A percentile compares a stretch with the other conserved stretches of the same genome.
These are phyloP conservation scores for Sakesphorus luctuosus DNA, from an alignment of 2,113 vertebrate genomes.

Conservation along the genomic window DNA sequence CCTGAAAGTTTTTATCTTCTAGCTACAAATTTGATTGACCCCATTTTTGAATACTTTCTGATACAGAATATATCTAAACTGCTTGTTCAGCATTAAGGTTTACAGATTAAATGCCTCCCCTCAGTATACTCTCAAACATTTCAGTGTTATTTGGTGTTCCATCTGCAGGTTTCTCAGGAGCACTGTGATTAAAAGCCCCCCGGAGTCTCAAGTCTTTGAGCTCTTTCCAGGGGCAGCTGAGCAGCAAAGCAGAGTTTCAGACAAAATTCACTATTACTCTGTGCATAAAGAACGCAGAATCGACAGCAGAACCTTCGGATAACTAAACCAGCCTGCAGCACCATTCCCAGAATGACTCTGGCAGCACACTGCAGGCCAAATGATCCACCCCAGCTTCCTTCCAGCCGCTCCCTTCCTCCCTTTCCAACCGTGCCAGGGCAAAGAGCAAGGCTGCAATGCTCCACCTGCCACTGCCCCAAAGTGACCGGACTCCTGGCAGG, in stretches of 20 bases:
- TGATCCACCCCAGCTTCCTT: accelerated
- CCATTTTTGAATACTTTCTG: background rate
- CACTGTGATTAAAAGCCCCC: background rate
- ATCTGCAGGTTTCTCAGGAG: background rate
- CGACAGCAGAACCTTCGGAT: background rate
- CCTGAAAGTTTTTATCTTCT: background rate
- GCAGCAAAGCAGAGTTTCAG: background rate
- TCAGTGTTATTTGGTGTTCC: background rate
- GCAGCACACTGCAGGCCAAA: background rate
- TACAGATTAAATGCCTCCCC: background rate
- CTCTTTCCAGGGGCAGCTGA: background rate
- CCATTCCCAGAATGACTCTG: background rate
- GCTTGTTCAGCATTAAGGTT: background rate
- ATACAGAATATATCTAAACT: background rate
- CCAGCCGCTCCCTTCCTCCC: background rate
- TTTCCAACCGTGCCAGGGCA: background rate
- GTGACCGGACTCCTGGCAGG: accelerated
- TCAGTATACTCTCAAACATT: background rate
- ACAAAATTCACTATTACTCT: background rate
- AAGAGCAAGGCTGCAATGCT: accelerated
- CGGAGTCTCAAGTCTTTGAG: background rate
- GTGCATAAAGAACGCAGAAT: background rate
- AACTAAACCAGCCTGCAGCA: background rate
- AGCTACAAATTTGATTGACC: background rate
- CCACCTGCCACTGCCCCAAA: background rate